Evolutionary conservation across 2,888 invertebrate genomes (phyloP), one percentile per base, ranked within the genome.

Genomic region (Mesochorus sp.): DNA sequence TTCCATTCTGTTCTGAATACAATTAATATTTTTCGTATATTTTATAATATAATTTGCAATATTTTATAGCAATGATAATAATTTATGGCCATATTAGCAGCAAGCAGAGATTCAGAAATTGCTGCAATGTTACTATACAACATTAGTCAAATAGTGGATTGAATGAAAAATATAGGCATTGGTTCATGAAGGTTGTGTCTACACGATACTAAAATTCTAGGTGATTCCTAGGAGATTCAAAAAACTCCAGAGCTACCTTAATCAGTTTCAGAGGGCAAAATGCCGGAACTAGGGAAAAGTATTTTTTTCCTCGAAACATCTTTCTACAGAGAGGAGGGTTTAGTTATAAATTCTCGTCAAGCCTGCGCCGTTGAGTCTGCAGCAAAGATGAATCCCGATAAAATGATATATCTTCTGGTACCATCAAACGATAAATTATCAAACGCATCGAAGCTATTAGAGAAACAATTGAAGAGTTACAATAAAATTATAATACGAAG

Each of bases 391-490:
- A 68, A 68, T 49, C 68, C 57, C 3, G 6, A 34, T 3, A 47
- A 26, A 19, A 68, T n/a, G n/a, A n/a, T n/a, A 68, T 47, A 44
- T 68, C 19, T 68, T 68, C 57, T 47, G 57, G n/a, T 14, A 57
- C 24, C 57, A 68, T 47, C 26, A 24, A 24, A 34, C 57, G 34
- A 24, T 49, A 21, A 21, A 68, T 81, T 91, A 0, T 86, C 47
- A 17, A 34, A 47, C 26, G 57, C 8, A 14, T 44, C 4, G 8
- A n/a, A 3, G 21, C 12, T 1, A 57, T 47, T 5, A 17, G 4
- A 0, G 0, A 3, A 4, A 21, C 47, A 1, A 47, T 47, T 4
- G n/a, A 17, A 47, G 34, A 47, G 10, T 57, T 57, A 14, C 34
- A 55, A 24, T 37, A 24, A 10, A 57, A 68, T 12, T 24, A 34